These are phyloP conservation scores for Cheilosia scutellata DNA, from an alignment of 2,888 invertebrate genomes.

Conservation along the genomic window DNA sequence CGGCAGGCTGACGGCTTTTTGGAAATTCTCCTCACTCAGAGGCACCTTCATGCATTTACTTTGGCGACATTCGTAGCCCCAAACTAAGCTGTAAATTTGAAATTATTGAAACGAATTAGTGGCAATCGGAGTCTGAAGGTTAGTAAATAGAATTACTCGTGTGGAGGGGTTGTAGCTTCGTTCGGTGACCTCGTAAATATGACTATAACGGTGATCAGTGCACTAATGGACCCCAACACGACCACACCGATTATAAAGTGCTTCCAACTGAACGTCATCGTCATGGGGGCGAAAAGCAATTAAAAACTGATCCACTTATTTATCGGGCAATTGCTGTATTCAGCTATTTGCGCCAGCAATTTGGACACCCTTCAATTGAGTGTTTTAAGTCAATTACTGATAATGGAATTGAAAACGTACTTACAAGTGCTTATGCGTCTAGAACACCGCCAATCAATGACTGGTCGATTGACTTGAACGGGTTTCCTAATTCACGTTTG, in stretches of 20 bases:
- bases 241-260: constrained; percentile 52
- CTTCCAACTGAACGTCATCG: constrained; percentile 62
- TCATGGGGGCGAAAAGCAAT: constrained; percentile 44
- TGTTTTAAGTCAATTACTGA: constrained; percentile 49
- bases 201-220: constrained; percentile 40
- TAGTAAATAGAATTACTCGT: constrained; percentile 7
- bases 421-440: not conserved
- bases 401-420: constrained; percentile 35
- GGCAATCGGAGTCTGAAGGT: not conserved
- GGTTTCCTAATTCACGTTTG: constrained; percentile 28
- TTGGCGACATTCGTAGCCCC: constrained; percentile 82
- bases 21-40: constrained; percentile 80
- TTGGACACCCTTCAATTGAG: constrained; percentile 37
- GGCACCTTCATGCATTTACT: constrained; percentile 81
- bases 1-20: constrained; percentile 83
- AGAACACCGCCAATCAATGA: not conserved
- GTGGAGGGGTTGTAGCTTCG: not conserved
- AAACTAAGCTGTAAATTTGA: constrained; percentile 76
- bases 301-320: constrained; percentile 55
- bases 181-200: constrained; percentile 33
- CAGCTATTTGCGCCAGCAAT: constrained; percentile 21
- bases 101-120: constrained; percentile 31
- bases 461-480: constrained; percentile 29
- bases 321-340: constrained; percentile 2
- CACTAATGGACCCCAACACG: constrained; percentile 7